A percentile compares a stretch with the other conserved stretches of the same genome.
phyloP scores from a whole-genome alignment of 2,888 invertebrate genomes.

The Callimorpha dominula region DNA sequence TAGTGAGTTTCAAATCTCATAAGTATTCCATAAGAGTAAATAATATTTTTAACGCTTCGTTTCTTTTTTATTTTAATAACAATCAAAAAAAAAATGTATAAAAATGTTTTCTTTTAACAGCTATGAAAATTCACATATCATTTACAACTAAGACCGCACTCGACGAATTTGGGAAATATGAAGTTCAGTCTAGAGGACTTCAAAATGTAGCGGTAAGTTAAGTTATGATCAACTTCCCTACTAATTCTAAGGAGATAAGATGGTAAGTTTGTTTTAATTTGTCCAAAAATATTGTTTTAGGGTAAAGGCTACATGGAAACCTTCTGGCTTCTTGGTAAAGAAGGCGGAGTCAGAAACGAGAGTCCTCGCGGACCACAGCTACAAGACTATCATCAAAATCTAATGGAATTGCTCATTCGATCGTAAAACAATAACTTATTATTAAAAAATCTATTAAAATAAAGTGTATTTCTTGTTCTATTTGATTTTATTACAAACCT shows the following conservation, averaged over 20 bases:
- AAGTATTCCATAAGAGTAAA: no score
- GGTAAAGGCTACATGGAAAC: constrained; percentile 87
- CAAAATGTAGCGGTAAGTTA: constrained; percentile 76
- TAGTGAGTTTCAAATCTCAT: no score
- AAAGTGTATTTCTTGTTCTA: constrained; percentile 47
- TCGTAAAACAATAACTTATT: constrained; percentile 40
- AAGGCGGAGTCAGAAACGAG: constrained; percentile 64
- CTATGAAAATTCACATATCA: constrained; percentile 88
- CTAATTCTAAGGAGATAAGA: no score
- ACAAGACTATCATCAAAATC: constrained; percentile 75
- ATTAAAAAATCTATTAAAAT: constrained; percentile 32
- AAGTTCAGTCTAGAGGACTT: constrained; percentile 75
- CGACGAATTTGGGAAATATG: constrained; percentile 82
- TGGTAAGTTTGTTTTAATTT: not conserved
- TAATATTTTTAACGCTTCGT: no score
- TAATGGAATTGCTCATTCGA: constrained; percentile 75
- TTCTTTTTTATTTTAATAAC: not conserved
- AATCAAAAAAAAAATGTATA: not conserved
- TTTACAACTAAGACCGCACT: constrained; percentile 84
- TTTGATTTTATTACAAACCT: constrained; percentile 19
- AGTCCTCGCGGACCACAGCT: constrained; percentile 69
- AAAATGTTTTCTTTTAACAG: constrained; percentile 59
- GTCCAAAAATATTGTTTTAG: constrained; percentile 59
- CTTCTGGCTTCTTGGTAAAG: constrained; percentile 83
- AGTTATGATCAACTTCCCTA: not conserved